These are phyloP conservation scores for Corythaixoides concolor DNA, from an alignment of 2,113 vertebrate genomes.

Conservation along the genomic window DNA sequence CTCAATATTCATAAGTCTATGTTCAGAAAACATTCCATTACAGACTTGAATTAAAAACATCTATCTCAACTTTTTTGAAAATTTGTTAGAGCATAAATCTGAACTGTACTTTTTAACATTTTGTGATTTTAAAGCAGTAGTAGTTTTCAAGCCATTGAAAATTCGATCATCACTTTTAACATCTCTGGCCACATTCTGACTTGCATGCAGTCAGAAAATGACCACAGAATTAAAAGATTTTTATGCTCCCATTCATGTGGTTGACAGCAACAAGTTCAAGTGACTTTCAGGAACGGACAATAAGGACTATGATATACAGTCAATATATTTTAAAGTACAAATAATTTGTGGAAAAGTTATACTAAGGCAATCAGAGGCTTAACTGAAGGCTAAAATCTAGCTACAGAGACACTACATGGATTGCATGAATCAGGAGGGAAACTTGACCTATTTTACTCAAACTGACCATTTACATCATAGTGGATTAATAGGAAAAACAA, in stretches of 20 bases:
- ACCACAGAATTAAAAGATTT: not conserved
- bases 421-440: not conserved
- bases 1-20: not conserved
- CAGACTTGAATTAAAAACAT: not conserved
- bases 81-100: not conserved
- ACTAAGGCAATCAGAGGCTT: not conserved
- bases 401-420: not conserved
- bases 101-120: not conserved
- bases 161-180: not conserved
- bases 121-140: not conserved
- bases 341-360: not conserved
- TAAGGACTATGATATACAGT: not conserved
- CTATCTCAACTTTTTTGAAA: not conserved
- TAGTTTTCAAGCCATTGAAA: not conserved
- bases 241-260: not conserved
- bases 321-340: not conserved
- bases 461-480: not conserved
- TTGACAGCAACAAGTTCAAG: not conserved
- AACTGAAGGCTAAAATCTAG: not conserved
- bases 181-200: not conserved
- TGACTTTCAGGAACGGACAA: not conserved
- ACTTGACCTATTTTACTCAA: not conserved
- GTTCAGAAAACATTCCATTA: not conserved
- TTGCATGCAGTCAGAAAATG: not conserved
- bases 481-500: conserved; percentile 5